Conservation (phyloP, 2,113 vertebrate genomes). For the Etheostoma spectabile region DNA sequence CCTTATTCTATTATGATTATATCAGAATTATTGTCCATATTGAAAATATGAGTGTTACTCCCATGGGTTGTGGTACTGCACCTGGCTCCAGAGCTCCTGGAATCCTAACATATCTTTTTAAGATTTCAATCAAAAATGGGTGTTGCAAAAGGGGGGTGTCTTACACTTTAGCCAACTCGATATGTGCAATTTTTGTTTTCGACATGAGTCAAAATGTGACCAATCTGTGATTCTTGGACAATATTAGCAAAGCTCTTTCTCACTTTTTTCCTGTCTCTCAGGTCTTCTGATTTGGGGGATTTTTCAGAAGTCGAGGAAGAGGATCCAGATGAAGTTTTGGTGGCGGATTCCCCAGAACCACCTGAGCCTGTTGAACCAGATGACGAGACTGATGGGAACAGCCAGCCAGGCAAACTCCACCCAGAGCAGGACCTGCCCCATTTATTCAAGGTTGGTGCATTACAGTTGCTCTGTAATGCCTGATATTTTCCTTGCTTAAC, state of each 20-base stretch:
- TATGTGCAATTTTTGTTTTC: background rate
- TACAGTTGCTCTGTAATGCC: background rate
- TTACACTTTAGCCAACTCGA: background rate
- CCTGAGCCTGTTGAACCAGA: constrained; percentile 55
- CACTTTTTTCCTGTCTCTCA: background rate
- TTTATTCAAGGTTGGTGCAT: constrained; percentile 76
- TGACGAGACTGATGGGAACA: constrained; percentile 15
- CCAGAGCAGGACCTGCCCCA: constrained; percentile 65
- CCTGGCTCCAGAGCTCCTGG: constrained; percentile 92
- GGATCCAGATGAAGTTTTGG: constrained; percentile 25
- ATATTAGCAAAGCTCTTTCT: background rate
- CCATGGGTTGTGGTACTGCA: constrained; percentile 58
- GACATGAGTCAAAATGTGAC: background rate
- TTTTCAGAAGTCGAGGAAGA: background rate
- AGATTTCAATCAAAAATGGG: too few relatives aligned
- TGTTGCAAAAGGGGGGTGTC: too few relatives aligned
- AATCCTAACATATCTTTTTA: constrained; percentile 84
- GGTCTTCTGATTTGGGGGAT: constrained; percentile 26
- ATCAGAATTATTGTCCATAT: background rate
- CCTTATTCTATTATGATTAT: background rate
- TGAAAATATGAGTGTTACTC: background rate
- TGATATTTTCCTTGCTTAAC: background rate
- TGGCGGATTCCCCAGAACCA: constrained; percentile 63
- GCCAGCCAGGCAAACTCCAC: constrained; percentile 63
- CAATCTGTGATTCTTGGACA: background rate